Evolutionary conservation across 2,888 invertebrate genomes (phyloP), one percentile per base, ranked within the genome.

Genomic region (Drosophila leonis): DNA sequence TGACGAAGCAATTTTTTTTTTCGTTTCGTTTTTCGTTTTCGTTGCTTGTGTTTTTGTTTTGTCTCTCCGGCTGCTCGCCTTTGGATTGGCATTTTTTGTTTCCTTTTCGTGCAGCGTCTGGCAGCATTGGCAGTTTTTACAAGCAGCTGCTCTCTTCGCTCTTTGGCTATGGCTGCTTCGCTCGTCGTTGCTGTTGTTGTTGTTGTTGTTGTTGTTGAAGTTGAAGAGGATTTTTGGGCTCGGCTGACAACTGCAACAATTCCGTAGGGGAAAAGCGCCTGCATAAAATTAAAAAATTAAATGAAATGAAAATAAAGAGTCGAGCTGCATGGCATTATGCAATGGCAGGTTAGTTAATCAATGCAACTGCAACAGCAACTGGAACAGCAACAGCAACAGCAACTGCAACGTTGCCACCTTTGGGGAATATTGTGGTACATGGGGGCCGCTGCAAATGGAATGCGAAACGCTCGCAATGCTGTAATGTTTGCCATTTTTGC

Each of bases 261-360:
- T 78, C 88, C 83, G 61, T 68, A 62, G 86, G 86, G 82, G 68
- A 67, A 79, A 77, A 66, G 61, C 65, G 70, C 65, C 75, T 79
- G 79, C 72, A 86, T 79, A 70, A 83, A 85, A 85, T 83, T 83
- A 83, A 85, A 76, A 63, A 63, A 10, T 15, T 29, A 48, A 52
- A 63, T n/a, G 29, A 41, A 31, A 37, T 41, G 13, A 20, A 41
- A 41, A 35, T 39, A 46, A 52, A 65, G 75, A 70, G 69, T 52
- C 54, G 42, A 39, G 20, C 63, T 57, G 69, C 69, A 61, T 57
- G 70, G 64, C 72, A 86, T 83, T 83, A 83, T 81, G 79, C 79
- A 80, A 80, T 74, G 67, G 48, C 71, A 66, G 74, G 77, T 86
- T 83, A 86, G 86, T 83, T 83, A 86, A 83, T 83, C 83, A 86